Base-by-base conservation (phyloP, 2,113 vertebrate genomes). In the Paratilapia polleni region DNA sequence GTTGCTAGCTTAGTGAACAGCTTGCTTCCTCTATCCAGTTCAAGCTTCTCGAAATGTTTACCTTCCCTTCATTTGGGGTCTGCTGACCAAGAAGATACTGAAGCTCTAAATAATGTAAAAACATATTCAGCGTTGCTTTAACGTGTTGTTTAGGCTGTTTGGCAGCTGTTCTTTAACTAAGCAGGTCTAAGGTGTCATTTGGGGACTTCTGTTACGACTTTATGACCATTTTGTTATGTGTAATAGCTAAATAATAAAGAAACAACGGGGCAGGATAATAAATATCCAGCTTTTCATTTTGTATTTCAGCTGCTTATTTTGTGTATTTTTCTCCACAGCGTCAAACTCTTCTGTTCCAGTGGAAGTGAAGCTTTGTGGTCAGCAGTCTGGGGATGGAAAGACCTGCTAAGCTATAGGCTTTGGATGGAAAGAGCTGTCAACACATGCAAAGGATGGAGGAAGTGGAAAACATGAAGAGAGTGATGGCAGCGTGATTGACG, bases 11-110 rank as follows among this genome's bases (percentile, higher is more conserved):
- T 59, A 64, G 74, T 74, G 78, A 87, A 20, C 85, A 81, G 89
- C 80, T 86, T 89, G 90, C 89, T 93, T 93, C 90, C 92, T 93
- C 90, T 92, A 56, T 87, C 78, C 86, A 86, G 63, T 41, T 78
- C 80, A 74, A 79, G 77, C 89, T 91, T 74, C 90, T 88, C 86
- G 59, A 89, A 86, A 74, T 93, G 91, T 94, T 93, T 91, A 92
- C 91, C 89, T 91, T 92, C 83, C 76, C 63, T 81, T 89, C 80
- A 73, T 87, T 79, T 83, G 56, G 80, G 83, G 26, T 88, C 85
- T 86, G 76, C 82, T 90, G 92, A 85, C 75, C 83, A 78, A 49
- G 36, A 87, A 57, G 41, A 77, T 78, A 22, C 22, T 74, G 54
- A 56, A 85, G 41, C 36, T 22, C 15, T 24, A 5, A 54, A 66